Evolutionary conservation across 2,797 vertebrate genomes (phyloP), one percentile per base, ranked within the genome.

Genomic region (Diglossa cyanea): DNA sequence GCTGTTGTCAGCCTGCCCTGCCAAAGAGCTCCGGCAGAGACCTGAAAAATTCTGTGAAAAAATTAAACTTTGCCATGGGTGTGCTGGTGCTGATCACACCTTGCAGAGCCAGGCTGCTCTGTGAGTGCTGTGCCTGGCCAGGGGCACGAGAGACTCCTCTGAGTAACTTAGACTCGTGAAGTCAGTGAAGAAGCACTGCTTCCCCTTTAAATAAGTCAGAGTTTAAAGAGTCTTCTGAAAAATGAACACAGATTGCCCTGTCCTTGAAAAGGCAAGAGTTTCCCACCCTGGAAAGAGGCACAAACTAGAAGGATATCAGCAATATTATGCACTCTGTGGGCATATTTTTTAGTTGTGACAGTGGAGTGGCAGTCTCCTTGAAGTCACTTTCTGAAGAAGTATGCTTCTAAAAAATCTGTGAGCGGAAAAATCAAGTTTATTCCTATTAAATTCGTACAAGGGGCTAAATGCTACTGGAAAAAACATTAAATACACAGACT

Each of bases 61-160:
- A 1, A 4, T 35, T 7, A 16, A 76, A 62, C 5, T 85, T 19
- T 53, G 14, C 11, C 18, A 4, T n/a, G 33, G 66, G 47, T 35
- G 58, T 14, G n/a, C 10, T 9, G 7, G 7, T n/a, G 8, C 63
- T 13, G 26, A 54, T 23, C 44, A 13, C 50, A n/a, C 37, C 50
- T 50, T 2, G 19, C 35, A 25, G 51, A 17, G 24, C 4, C 15
- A 1, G 62, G 37, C 42, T 71, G 42, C 42, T 8, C 40, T 2
- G 2, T 0, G 0, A 1, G 25, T 2, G 8, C 68, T 16, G 54
- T 18, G 37, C 62, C 47, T 3, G 3, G 6, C 26, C 55, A 39
- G 60, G 13, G 72, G 5, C 17, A 1, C 2, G 0, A 2, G 54
- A 31, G 33, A 16, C n/a, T 42, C 21, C 19, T 33, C 54, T 30